Base-by-base conservation (phyloP, 1,140 invertebrate genomes). In the Olivierus martensii region DNA sequence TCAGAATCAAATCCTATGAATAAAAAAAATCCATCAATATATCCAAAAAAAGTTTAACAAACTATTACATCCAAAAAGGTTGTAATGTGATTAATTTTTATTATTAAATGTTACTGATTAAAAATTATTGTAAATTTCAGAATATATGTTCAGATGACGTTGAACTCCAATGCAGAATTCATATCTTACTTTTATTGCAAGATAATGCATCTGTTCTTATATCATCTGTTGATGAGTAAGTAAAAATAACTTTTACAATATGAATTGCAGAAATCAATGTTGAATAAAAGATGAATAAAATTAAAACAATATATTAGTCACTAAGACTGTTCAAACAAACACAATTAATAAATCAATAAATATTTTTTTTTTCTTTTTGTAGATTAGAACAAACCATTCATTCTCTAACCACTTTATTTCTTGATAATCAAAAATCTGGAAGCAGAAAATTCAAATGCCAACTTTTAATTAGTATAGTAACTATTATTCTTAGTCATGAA, bases 371-470 rank as follows among this genome's bases (percentile, higher is more conserved):
- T 43, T 28, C 9, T 9, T 18, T 28, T 44, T 50, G 3, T 12
- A 55, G 53, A 15, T 50, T 55, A 19, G 53, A 50, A 42, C 48
- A 55, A 41, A 28, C 45, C 19, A 19, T 50, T 39, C 47, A 36
- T 39, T 55, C 53, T 36, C 48, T 55, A 7, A 46, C 35, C 18
- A 55, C 45, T 41, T 37, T 55, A 15, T 55, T n/a, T 7, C 11
- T 50, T 41, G 45, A 50, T 21, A 37, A 44, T 39, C 39, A 44
- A 11, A 50, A 50, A 50, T 14, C 41, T 41, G 48, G 46, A 17
- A 55, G 50, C 28, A 51, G 43, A 15, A 22, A 46, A 21, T 15
- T 55, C 9, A 55, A 46, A 34, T 39, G 48, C 39, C 53, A 50
- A 41, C 5, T 46, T 11, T 37, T 55, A 34, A 36, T 55, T 0